phyloP scores from a whole-genome alignment of 2,888 invertebrate species.

The Mesoligia furuncula region DNA sequence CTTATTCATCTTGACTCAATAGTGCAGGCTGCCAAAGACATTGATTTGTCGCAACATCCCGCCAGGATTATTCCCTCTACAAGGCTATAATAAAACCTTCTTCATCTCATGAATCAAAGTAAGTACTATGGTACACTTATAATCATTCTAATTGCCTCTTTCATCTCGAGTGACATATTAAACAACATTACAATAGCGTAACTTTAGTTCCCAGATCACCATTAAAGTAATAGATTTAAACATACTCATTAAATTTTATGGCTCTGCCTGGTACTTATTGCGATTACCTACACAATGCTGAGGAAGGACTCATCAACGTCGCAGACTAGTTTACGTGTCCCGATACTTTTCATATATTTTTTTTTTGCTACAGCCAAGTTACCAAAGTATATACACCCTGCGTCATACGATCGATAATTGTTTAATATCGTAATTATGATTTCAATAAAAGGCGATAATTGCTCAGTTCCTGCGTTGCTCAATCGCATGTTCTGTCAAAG shows the following conservation, averaged over 20 bases:
- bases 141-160: conserved; percentile 12
- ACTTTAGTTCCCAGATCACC: conserved; percentile 36
- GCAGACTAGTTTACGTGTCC: background rate
- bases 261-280: conserved; percentile 15
- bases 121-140: background rate
- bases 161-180: conserved; percentile 31
- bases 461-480: conserved; percentile 68
- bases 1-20: conserved; percentile 30
- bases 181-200: conserved; percentile 26
- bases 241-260: conserved; percentile 46
- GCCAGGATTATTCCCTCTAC: conserved; percentile 18
- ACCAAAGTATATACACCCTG: conserved; percentile 27
- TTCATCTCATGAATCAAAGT: background rate
- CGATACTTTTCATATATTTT: background rate
- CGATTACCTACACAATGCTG: conserved; percentile 9
- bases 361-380: background rate
- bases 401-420: conserved; percentile 54
- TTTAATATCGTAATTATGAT: conserved; percentile 57
- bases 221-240: conserved; percentile 36
- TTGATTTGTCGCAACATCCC: conserved; percentile 12
- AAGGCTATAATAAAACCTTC: conserved; percentile 23
- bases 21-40: conserved; percentile 29
- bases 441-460: conserved; percentile 71
- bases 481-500: conserved; percentile 68
- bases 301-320: conserved; percentile 12